phyloP scores from a whole-genome alignment of 2,113 vertebrate species.

The Pardalotus punctatus region DNA sequence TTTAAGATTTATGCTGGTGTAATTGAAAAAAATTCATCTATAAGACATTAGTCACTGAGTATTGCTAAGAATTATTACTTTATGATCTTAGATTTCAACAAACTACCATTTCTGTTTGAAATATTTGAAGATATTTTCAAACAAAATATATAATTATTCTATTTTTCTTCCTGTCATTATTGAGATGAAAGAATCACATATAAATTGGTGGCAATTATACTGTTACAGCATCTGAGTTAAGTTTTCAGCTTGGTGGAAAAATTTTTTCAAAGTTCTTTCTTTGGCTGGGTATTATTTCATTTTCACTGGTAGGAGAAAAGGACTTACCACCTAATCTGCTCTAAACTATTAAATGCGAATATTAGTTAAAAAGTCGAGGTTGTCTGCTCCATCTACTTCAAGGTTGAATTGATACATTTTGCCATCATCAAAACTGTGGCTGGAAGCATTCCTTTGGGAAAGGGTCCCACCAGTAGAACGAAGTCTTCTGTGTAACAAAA shows the following conservation, averaged over 20 bases:
- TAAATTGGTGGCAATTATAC: background rate
- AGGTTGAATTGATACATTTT: background rate
- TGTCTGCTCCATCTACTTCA: background rate
- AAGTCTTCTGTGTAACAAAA: background rate
- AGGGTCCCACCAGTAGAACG: background rate
- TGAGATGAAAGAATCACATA: background rate
- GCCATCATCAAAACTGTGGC: background rate
- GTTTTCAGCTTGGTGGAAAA: background rate
- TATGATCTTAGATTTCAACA: background rate
- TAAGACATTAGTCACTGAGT: background rate
- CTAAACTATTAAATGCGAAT: background rate
- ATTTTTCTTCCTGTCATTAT: background rate
- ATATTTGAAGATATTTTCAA: background rate
- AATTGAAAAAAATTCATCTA: background rate
- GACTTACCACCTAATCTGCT: background rate
- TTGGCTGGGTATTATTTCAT: background rate
- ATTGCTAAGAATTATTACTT: background rate
- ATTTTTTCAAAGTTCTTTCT: background rate
- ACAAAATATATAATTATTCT: background rate
- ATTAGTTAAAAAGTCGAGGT: background rate
- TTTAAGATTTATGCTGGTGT: background rate
- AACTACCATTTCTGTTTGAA: background rate
- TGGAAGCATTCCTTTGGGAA: background rate
- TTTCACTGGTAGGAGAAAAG: background rate
- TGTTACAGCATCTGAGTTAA: background rate